Evolutionary conservation across 2,113 vertebrate genomes (phyloP).

Genomic region (Stomatorhinus ivindoensis): DNA sequence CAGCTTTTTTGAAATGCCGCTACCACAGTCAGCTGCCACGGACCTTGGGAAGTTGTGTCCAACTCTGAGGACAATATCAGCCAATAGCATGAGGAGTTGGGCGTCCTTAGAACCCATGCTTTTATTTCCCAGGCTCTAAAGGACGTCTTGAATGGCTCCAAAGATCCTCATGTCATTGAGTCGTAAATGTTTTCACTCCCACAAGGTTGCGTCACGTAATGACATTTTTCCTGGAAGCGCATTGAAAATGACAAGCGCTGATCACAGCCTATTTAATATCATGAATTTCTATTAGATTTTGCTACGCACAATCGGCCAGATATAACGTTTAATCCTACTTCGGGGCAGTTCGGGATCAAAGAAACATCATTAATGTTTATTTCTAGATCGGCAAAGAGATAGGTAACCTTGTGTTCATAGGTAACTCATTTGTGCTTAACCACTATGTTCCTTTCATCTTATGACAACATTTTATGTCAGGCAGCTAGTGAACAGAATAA

Average conservation of each 20-base stretch:
- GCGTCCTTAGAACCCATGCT: neutral
- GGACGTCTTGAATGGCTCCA: neutral
- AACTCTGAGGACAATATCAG: neutral
- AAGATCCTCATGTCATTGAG: neutral
- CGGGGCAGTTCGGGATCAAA: neutral
- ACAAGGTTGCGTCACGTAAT: neutral
- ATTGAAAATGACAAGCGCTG: neutral
- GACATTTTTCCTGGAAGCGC: neutral
- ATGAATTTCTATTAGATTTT: neutral
- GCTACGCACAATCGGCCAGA: neutral
- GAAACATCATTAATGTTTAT: neutral
- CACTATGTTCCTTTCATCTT: neutral
- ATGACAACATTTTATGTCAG: conserved; percentile 3
- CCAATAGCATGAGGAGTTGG: neutral
- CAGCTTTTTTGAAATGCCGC: neutral
- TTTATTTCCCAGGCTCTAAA: neutral
- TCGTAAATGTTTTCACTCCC: neutral
- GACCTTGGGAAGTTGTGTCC: neutral
- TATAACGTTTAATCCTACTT: neutral
- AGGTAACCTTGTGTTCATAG: neutral
- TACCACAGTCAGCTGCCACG: neutral
- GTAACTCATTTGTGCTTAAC: neutral
- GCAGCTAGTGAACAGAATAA: conserved; percentile 7
- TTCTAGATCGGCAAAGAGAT: neutral
- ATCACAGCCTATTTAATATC: neutral